Evolutionary conservation across 2,113 vertebrate genomes (phyloP).

Genomic region (Aix galericulata): DNA sequence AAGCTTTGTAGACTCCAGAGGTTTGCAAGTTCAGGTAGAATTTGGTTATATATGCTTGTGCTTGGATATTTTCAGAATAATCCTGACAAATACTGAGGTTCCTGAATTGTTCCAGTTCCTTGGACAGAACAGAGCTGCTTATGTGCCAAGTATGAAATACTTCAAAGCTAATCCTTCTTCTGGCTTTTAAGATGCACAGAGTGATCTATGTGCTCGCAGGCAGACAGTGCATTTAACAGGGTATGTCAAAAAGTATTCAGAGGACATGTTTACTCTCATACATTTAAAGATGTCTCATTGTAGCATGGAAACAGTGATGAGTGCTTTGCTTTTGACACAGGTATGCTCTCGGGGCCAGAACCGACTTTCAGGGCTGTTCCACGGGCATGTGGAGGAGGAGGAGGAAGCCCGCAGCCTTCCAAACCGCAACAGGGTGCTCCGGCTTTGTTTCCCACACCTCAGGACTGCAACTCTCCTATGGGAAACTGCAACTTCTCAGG

Average conservation of each 20-base stretch:
- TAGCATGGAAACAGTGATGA: background rate
- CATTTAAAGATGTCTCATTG: background rate
- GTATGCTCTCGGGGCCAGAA: background rate
- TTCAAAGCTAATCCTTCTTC: background rate
- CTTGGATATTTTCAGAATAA: background rate
- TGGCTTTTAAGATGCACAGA: background rate
- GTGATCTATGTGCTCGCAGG: background rate
- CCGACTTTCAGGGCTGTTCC: background rate
- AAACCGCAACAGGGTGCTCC: background rate
- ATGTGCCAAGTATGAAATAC: background rate
- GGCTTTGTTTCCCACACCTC: background rate
- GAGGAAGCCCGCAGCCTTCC: background rate
- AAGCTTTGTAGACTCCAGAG: background rate
- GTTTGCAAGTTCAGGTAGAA: background rate
- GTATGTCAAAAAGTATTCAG: rapidly evolving
- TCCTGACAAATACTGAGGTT: background rate
- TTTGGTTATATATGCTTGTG: rapidly evolving
- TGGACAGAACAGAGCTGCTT: background rate
- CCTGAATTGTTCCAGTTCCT: background rate
- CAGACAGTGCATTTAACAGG: rapidly evolving
- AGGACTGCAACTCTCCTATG: background rate
- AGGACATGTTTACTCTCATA: background rate
- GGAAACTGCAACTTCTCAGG: background rate
- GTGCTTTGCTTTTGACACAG: background rate
- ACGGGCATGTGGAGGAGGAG: background rate